These are phyloP conservation scores for Falco novaeseelandiae DNA, from an alignment of 2,797 vertebrate species.

Conservation along the genomic window DNA sequence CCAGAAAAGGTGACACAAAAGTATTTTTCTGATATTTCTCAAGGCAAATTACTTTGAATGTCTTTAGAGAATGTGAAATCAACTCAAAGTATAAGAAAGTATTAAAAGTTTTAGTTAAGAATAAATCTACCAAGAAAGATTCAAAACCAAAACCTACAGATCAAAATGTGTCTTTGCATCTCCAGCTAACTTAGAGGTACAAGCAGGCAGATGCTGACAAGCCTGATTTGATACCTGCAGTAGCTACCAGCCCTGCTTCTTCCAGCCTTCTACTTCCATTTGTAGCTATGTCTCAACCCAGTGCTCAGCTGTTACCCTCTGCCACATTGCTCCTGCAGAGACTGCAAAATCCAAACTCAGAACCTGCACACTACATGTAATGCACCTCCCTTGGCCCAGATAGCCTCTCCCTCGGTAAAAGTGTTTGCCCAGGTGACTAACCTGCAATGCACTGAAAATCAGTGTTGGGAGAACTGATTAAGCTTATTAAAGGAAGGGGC, in stretches of 20 bases:
- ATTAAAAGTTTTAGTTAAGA: background rate
- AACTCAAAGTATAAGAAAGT: background rate
- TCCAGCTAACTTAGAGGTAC: background rate
- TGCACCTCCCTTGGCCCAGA: background rate
- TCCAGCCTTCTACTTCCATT: background rate
- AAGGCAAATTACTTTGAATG: background rate
- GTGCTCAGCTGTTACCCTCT: background rate
- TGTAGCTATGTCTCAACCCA: background rate
- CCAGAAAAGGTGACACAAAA: background rate
- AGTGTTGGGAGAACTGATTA: background rate
- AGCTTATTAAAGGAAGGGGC: background rate
- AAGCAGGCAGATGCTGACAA: background rate
- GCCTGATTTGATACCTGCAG: background rate
- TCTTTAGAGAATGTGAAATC: background rate
- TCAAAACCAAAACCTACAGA: background rate
- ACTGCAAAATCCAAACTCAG: background rate
- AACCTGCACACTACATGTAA: fast-evolving
- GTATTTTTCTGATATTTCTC: background rate
- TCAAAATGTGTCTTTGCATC: background rate
- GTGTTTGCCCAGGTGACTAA: background rate
- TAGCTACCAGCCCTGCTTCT: background rate
- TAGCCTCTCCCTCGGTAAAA: background rate
- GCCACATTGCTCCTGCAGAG: background rate
- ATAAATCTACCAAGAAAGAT: background rate
- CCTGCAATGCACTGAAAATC: background rate